Evolutionary conservation across 2,888 invertebrate genomes (phyloP).

Genomic region (Lithosia quadra): DNA sequence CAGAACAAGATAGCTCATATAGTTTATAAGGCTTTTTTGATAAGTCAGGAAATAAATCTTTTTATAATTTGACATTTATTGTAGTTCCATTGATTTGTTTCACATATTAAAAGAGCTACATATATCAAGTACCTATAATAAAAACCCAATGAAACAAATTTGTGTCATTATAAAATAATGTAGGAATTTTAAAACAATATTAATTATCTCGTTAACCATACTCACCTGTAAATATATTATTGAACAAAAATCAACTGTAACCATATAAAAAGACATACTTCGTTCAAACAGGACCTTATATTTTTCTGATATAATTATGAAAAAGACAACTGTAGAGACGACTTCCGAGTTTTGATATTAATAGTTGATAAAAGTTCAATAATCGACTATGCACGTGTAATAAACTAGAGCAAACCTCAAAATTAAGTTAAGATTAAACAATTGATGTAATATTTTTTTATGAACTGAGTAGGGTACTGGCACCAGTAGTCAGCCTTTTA

Average conservation of each 20-base stretch:
- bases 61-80: neutral
- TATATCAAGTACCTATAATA: neutral
- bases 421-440: too few relatives aligned
- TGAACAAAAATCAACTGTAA: slow-evolving; percentile 51
- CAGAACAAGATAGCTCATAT: slow-evolving; percentile 2
- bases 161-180: slow-evolving; percentile 27
- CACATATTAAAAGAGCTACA: neutral
- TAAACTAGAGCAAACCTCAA: neutral
- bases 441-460: too few relatives aligned
- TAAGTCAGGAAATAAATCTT: neutral
- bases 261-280: slow-evolving; percentile 52
- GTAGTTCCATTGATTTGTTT: neutral
- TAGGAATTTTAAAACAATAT: slow-evolving; percentile 48
- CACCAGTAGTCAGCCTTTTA: too few relatives aligned
- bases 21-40: neutral
- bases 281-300: slow-evolving; percentile 48
- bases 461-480: too few relatives aligned
- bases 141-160: slow-evolving; percentile 39
- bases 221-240: slow-evolving; percentile 43
- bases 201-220: slow-evolving; percentile 41
- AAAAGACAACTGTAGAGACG: slow-evolving; percentile 46
- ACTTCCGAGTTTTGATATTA: neutral
- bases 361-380: too few relatives aligned
- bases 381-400: neutral
- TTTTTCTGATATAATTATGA: slow-evolving; percentile 59